Base-by-base conservation (phyloP, 2,888 invertebrate species). In the Galerucella pusilla region DNA sequence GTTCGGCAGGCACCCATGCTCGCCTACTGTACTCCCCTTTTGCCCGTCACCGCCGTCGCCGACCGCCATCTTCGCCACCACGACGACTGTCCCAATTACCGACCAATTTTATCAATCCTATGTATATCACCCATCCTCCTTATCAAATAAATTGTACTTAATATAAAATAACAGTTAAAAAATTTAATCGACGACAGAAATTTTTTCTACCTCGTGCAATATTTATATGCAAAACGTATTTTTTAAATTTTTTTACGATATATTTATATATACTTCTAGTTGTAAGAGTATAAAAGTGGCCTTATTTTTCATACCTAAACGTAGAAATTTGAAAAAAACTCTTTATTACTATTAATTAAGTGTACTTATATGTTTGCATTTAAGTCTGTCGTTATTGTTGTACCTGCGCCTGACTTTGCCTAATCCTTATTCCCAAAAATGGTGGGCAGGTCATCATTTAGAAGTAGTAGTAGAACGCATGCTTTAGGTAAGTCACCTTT, bases 81-180 rank as follows among this genome's bases (percentile, higher is more conserved):
- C 28, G 86, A 84, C 89, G 86, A 88, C 88, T 85, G 88, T 88
- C 88, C 87, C 87, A 88, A 86, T 85, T 87, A 86, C 85, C 87
- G 42, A 74, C 73, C 73, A 71, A 57, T 74, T 78, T 72, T 68
- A 16, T 75, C 67, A 74, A 75, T 66, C 71, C 76, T 35, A 49
- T 70, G 65, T 35, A 35, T 54, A 68, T 12, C 45, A 60, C 28
- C 68, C 69, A 69, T 71, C 63, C 70, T 46, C 76, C 74, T 60
- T 60, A 61, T 71, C 75, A 59, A 16, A 67, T 74, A 49, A 74
- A 70, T 20, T 64, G 71, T 74, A 35, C 35, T 65, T 46, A 68
- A 69, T 52, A 73, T 61, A 60, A 35, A 61, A 59, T 35, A 65
- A 35, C 35, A 75, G 28, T 16, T 20, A 20, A 61, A 63, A 68